Evolutionary conservation across 2,797 vertebrate species (phyloP), one percentile per base, ranked within the genome.

Genomic region (Lemur catta): DNA sequence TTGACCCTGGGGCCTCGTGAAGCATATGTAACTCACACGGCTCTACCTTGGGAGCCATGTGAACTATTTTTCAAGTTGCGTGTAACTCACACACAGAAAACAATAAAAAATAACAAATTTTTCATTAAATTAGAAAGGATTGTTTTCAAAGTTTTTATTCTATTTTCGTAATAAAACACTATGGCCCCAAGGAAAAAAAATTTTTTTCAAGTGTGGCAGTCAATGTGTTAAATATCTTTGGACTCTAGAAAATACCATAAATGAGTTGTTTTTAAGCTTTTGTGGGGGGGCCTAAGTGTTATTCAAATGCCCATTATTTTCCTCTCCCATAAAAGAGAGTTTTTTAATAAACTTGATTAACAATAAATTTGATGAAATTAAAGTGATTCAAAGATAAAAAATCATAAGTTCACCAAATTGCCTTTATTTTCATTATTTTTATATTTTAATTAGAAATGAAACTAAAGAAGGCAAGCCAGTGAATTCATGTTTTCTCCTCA

Each of bases 301-400:
- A 0, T 84, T 55, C 41, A 84, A 72, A 71, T 82, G 6, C 48
- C 17, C 75, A n/a, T n/a, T 71, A 0, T 76, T 79, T 85, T 88
- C 14, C 52, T 85, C 35, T 80, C 79, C 30, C 7, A 30, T 57
- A 38, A 43, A 74, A 74, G 76, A 24, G 35, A 13, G 18, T 7
- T 81, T 95, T 76, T 80, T 46, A 72, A 4, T 79, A 67, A 89
- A 63, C 55, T 4, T 72, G 30, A 91, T 94, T 89, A 63, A 93
- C 82, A 95, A 82, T 92, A 78, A 89, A 89, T 59, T 57, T 74
- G 90, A 65, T 52, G 48, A 81, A 48, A 52, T 75, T 80, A 74
- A 74, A 90, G 48, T 74, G 79, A 72, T 43, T 72, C 59, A 74
- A 69, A 92, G 48, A 57, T 38, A 48, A 94, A 38, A 94, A 89